A percentile compares a stretch with the other conserved stretches of the same genome.
phyloP scores from a whole-genome alignment of 2,113 vertebrate species.

The Elgaria multicarinata region DNA sequence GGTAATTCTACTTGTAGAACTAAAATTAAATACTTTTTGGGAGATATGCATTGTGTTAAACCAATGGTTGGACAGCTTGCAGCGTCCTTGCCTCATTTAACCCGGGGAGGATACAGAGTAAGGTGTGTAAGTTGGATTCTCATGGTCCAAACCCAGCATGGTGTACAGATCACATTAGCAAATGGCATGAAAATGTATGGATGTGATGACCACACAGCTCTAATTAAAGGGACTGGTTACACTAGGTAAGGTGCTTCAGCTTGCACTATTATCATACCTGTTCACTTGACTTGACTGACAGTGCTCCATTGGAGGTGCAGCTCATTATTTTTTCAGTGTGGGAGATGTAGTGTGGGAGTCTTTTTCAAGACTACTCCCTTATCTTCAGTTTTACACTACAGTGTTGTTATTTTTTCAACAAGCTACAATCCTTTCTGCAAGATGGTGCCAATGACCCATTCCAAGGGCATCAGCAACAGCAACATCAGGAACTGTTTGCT shows the following conservation, averaged over 20 bases:
- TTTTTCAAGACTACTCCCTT: background rate
- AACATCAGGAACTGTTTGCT: background rate
- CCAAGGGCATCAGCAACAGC: background rate
- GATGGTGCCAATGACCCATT: background rate
- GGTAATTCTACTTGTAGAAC: background rate
- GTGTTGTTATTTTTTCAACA: background rate
- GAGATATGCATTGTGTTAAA: background rate
- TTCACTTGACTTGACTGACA: background rate
- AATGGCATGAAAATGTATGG: background rate
- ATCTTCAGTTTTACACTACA: background rate
- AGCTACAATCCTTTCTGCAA: background rate
- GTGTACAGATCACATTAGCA: background rate
- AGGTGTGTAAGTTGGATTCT: background rate
- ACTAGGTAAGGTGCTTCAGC: background rate
- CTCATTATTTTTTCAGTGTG: background rate
- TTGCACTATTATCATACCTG: background rate
- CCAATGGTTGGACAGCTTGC: background rate
- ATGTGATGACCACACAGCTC: background rate
- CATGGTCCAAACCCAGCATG: background rate
- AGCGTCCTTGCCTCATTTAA: background rate
- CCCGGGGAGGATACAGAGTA: background rate
- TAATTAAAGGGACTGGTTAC: background rate
- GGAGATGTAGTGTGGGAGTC: too few species aligned
- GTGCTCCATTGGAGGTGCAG: background rate
- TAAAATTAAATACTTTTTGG: background rate